Evolutionary conservation across 2,113 vertebrate genomes (phyloP).

Genomic region (Diadophis punctatus): DNA sequence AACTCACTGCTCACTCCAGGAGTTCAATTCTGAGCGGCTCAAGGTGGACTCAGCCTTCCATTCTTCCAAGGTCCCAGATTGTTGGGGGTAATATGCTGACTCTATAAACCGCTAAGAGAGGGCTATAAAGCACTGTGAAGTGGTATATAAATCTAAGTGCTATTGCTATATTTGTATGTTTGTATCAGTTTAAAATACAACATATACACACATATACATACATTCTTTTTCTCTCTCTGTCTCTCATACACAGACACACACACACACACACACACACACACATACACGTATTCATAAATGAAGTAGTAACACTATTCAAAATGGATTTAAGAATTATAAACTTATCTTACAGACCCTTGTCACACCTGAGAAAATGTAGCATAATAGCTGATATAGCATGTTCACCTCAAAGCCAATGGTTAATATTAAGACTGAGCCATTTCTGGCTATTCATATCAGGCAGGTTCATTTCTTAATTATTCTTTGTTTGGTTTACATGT

Average conservation of each 20-base stretch:
- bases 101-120: too few species aligned
- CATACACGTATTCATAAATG: not conserved
- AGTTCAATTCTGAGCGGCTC: too few species aligned
- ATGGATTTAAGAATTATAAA: not conserved
- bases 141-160: too few species aligned
- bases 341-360: not conserved
- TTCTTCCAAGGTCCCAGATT: too few species aligned
- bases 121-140: too few species aligned
- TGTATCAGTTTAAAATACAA: not conserved
- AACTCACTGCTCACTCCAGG: too few species aligned
- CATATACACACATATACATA: not conserved
- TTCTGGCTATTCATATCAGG: not conserved
- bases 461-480: not conserved
- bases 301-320: not conserved
- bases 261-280: too few species aligned
- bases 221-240: too few species aligned
- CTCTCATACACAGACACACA: too few species aligned
- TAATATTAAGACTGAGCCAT: not conserved
- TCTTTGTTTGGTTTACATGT: not conserved
- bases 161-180: too few species aligned
- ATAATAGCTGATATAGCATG: not conserved
- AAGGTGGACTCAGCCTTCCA: too few species aligned
- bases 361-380: not conserved
- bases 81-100: too few species aligned
- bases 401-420: not conserved